phyloP scores from a whole-genome alignment of 2,113 vertebrate genomes.

The mouse (Mus musculus) region GRCm39 chr12:92023501-92024000 shows the following conservation, averaged over 20 bases:
- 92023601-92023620: background rate
- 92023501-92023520: background rate
- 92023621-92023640: background rate
- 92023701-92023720: background rate
- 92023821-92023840: background rate
- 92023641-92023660: background rate
- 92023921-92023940: background rate
- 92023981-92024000: background rate
- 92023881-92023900: background rate
- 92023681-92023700: background rate
- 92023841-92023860: background rate
- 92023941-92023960: background rate
- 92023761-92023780: background rate
- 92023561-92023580: background rate
- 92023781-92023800: background rate
- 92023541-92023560: background rate
- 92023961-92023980: background rate
- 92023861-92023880: no score
- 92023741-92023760: background rate
- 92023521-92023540: background rate
- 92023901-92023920: rapidly evolving
- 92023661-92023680: background rate
- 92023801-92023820: background rate
- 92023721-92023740: no score
- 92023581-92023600: background rate